Evolutionary conservation across 1,140 invertebrate species (phyloP).

Genomic region (Arctopsyche grandis): DNA sequence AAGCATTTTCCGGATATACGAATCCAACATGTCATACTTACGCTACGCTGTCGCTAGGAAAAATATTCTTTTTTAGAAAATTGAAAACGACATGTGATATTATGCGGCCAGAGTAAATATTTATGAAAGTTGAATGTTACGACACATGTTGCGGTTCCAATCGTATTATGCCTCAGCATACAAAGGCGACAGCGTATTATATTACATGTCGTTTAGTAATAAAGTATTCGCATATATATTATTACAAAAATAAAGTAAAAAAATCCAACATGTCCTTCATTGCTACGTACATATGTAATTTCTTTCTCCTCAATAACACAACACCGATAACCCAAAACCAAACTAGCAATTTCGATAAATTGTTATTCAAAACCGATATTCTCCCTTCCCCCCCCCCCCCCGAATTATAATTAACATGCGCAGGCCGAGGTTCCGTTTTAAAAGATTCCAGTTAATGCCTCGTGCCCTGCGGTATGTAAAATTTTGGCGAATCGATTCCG

Average conservation of each 20-base stretch:
- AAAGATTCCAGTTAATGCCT: not conserved
- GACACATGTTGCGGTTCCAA: constrained; percentile 24
- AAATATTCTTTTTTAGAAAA: constrained; percentile 13
- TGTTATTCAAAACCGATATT: no score
- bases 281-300: no score
- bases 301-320: no score
- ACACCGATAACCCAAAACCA: no score
- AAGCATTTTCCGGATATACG: not conserved
- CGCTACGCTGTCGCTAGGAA: not conserved
- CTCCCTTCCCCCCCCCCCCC: no score
- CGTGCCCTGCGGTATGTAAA: not conserved
- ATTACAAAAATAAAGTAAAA: no score
- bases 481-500: constrained; percentile 17
- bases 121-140: constrained; percentile 30
- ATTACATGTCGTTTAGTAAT: not conserved
- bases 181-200: constrained; percentile 13
- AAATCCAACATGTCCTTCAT: no score
- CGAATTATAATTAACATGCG: no score
- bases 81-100: constrained; percentile 31
- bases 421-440: no score
- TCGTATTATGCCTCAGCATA: constrained; percentile 16
- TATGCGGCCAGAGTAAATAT: constrained; percentile 28
- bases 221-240: no score
- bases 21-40: constrained; percentile 14
- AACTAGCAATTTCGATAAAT: no score